Conservation (phyloP, 2,113 vertebrate genomes). For the Melanostigma gelatinosum region DNA sequence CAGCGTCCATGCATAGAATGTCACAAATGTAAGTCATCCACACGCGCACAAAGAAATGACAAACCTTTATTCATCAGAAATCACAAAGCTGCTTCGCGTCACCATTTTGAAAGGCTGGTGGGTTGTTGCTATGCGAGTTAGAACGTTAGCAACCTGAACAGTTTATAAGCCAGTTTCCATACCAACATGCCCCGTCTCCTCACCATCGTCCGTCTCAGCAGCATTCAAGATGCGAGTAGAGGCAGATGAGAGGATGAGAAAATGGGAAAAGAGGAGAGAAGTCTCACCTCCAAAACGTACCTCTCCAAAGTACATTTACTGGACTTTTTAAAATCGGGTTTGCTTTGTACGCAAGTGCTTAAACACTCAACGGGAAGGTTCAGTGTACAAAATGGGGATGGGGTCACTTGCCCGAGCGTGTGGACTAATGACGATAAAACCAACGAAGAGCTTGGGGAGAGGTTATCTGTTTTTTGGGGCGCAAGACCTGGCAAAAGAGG, state of each 20-base stretch:
- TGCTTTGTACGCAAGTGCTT: slow-evolving; percentile 7
- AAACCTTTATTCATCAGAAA: slow-evolving; percentile 51
- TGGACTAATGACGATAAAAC: slow-evolving; percentile 29
- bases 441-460: neutral
- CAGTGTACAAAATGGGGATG: slow-evolving; percentile 1
- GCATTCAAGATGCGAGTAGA: slow-evolving; percentile 28
- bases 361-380: slow-evolving; percentile 13
- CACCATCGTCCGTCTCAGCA: slow-evolving; percentile 44
- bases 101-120: slow-evolving; percentile 54
- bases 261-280: slow-evolving; percentile 11
- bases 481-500: slow-evolving; percentile 6
- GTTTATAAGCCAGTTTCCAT: slow-evolving; percentile 78
- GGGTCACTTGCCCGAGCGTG: slow-evolving; percentile 7
- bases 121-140: slow-evolving; percentile 74
- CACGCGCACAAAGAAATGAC: slow-evolving; percentile 8
- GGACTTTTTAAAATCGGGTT: neutral
- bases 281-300: neutral
- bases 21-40: slow-evolving; percentile 13
- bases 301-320: neutral
- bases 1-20: neutral
- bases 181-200: slow-evolving; percentile 69
- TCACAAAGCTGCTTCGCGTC: slow-evolving; percentile 45
- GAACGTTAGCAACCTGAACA: slow-evolving; percentile 72
- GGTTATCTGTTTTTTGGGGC: slow-evolving; percentile 25
- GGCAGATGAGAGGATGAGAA: slow-evolving; percentile 25